Percentiles rank a stretch among this genome's conserved stretches.
phyloP scores from a whole-genome alignment of 2,888 invertebrate genomes.

The Drosophila pseudotakahashii region DNA sequence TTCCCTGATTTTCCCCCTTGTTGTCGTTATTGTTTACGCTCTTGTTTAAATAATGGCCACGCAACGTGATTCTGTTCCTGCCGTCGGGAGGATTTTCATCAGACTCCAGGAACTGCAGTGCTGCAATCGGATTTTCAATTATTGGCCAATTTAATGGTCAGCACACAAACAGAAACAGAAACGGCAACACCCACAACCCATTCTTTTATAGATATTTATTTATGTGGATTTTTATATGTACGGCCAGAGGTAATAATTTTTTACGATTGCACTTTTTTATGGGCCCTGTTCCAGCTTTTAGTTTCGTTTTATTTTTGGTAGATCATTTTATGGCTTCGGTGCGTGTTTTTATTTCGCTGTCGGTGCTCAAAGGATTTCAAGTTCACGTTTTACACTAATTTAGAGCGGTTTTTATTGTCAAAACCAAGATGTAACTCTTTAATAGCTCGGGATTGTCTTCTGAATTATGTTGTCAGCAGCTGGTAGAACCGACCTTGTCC shows the following conservation, averaged over 20 bases:
- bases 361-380: constrained; percentile 79
- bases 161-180: constrained; percentile 29
- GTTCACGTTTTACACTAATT: constrained; percentile 73
- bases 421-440: constrained; percentile 69
- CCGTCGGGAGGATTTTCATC: constrained; percentile 43
- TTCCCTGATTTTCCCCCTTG: constrained; percentile 36
- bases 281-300: constrained; percentile 39
- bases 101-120: constrained; percentile 26
- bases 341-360: constrained; percentile 74
- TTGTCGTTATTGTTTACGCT: constrained; percentile 77
- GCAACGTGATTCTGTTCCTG: constrained; percentile 67
- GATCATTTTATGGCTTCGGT: constrained; percentile 72
- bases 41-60: constrained; percentile 77
- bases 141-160: constrained; percentile 81
- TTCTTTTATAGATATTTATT: constrained; percentile 55
- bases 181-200: constrained; percentile 35
- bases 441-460: constrained; percentile 48
- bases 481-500: constrained; percentile 47
- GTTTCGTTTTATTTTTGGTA: constrained; percentile 49
- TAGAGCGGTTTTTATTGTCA: too few relatives aligned
- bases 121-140: constrained; percentile 82
- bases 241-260: constrained; percentile 52
- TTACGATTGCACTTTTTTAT: constrained; percentile 74
- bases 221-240: constrained; percentile 30
- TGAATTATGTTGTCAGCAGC: constrained; percentile 83